Evolutionary conservation across 2,888 invertebrate genomes (phyloP).

Genomic region (Troilus luridus): DNA sequence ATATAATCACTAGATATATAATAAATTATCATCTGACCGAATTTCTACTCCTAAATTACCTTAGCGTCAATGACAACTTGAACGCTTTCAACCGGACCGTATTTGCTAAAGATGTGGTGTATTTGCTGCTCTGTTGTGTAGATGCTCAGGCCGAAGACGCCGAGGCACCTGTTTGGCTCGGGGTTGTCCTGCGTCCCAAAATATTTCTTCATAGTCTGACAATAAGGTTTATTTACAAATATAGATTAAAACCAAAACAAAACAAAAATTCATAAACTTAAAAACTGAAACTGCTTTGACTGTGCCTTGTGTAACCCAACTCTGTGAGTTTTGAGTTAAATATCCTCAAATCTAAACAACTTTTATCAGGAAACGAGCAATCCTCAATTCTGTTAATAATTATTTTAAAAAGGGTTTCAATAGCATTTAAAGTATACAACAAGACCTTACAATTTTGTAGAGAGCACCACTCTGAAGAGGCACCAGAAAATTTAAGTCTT

Average conservation of each 20-base stretch:
- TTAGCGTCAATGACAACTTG: conserved; percentile 97
- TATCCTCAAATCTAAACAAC: neutral
- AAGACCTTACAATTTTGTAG: too few species aligned
- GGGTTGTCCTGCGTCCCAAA: conserved; percentile 79
- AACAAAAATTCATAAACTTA: neutral
- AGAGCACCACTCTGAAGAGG: too few species aligned
- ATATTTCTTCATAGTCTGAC: conserved; percentile 56
- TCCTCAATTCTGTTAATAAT: neutral
- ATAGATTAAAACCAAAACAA: conserved; percentile 9
- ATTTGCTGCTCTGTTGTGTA: conserved; percentile 94
- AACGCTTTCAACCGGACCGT: conserved; percentile 91
- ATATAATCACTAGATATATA: too few species aligned
- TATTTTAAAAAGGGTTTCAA: too few species aligned
- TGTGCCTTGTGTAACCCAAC: neutral
- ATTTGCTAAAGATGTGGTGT: conserved; percentile 92
- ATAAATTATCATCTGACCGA: too few species aligned
- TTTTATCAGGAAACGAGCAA: neutral
- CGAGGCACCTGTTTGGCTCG: conserved; percentile 89
- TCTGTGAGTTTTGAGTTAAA: neutral
- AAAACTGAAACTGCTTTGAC: neutral
- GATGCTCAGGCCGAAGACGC: conserved; percentile 94
- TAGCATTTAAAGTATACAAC: too few species aligned
- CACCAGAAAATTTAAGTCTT: too few species aligned
- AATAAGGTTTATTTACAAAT: conserved; percentile 40
- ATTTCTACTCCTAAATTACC: conserved; percentile 71